Evolutionary conservation across 1,140 invertebrate species (phyloP).

Genomic region (Apis dorsata): DNA sequence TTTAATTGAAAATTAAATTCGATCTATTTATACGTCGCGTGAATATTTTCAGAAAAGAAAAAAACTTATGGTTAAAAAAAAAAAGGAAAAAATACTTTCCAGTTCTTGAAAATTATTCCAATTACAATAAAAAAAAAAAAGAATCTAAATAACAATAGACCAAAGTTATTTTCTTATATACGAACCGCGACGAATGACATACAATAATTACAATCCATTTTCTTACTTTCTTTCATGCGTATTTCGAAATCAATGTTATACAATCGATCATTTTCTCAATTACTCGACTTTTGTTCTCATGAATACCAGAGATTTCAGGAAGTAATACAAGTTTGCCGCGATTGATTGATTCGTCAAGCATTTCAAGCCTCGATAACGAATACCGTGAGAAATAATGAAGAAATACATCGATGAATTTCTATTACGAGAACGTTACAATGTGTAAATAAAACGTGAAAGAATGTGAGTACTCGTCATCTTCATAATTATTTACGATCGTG

Average conservation of each 20-base stretch:
- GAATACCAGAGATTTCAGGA: slow-evolving; percentile 10
- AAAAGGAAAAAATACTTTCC: too few relatives aligned
- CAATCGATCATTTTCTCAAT: slow-evolving; percentile 8
- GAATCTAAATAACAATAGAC: neutral
- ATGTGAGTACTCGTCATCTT: neutral
- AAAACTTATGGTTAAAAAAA: too few relatives aligned
- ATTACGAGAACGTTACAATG: neutral
- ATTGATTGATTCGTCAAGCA: slow-evolving; percentile 21
- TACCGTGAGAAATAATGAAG: neutral
- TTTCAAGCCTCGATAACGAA: neutral
- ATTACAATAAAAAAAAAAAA: neutral
- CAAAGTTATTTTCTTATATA: neutral
- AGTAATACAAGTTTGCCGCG: neutral
- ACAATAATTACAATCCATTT: slow-evolving; percentile 8
- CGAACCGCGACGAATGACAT: neutral
- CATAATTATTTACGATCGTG: neutral
- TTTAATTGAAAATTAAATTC: too few relatives aligned
- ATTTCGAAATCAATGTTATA: slow-evolving; percentile 1
- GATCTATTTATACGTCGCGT: too few relatives aligned
- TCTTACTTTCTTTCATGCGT: neutral
- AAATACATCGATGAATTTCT: neutral
- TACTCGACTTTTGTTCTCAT: neutral
- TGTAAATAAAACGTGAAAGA: neutral
- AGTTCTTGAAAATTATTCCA: too few relatives aligned
- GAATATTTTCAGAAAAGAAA: too few relatives aligned